These are phyloP conservation scores for Pristiophorus japonicus DNA, from an alignment of 2,113 vertebrate species.

Conservation along the genomic window DNA sequence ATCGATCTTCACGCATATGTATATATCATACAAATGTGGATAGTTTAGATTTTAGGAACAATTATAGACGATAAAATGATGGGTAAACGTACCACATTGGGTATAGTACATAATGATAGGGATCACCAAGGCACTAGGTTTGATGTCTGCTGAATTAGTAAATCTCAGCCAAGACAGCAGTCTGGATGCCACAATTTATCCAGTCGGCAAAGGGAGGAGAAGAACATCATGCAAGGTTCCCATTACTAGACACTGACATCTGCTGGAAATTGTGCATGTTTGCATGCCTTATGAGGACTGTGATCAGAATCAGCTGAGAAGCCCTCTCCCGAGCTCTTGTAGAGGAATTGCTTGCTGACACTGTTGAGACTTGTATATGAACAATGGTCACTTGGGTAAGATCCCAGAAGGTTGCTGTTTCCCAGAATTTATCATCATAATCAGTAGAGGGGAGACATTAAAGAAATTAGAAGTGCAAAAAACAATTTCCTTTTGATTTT, in stretches of 20 bases:
- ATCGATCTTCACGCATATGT: too few species aligned
- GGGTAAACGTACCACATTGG: neutral
- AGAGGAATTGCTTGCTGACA: neutral
- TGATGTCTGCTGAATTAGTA: neutral
- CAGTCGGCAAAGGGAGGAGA: neutral
- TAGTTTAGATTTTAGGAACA: neutral
- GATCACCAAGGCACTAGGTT: neutral
- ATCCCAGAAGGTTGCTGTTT: too few species aligned
- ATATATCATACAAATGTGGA: too few species aligned
- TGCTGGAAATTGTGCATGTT: constrained; percentile 17
- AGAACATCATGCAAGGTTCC: neutral
- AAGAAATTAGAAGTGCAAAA: too few species aligned
- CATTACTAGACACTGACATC: constrained; percentile 11
- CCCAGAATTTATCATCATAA: too few species aligned
- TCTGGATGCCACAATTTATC: neutral
- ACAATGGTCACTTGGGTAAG: neutral
- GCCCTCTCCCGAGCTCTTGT: neutral
- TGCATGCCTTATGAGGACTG: neutral
- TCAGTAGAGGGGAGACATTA: too few species aligned
- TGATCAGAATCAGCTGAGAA: neutral
- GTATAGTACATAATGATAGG: neutral
- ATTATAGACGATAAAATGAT: neutral
- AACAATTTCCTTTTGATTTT: too few species aligned
- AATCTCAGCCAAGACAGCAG: neutral
- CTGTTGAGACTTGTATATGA: neutral